Base-by-base conservation (phyloP, 2,797 vertebrate species). In the Lacerta viridis region DNA sequence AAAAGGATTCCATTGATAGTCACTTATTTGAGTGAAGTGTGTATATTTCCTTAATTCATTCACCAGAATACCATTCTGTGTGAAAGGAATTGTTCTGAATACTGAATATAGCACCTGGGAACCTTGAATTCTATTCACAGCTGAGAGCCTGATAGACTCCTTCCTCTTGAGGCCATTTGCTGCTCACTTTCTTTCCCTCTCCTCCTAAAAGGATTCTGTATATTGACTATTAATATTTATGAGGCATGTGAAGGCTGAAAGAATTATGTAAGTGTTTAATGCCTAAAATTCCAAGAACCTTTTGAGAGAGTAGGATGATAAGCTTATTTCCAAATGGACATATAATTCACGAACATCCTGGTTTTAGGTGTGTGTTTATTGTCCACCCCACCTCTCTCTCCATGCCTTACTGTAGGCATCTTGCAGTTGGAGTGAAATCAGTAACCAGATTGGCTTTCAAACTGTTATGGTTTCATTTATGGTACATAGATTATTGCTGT, bases 1-100 rank as follows among this genome's bases (percentile, higher is more conserved):
- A 87, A n/a, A 83, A 75, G 33, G 33, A 79, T 87, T 85, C 88
- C n/a, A 39, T 29, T 76, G 23, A 1, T 55, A 85, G 7, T 8
- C 25, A 74, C n/a, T 79, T 29, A 20, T 83, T 39, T 85, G 71
- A 23, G 75, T 71, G 17, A 36, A 23, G 39, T 64, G 59, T 46
- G 27, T 80, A 46, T 43, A 36, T n/a, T 86, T 86, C 29, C 7
- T 36, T 69, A 75, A 85, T 89, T 78, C 74, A 90, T 90, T 90
- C 87, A 68, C 39, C 83, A 78, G 78, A 87, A 61, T 89, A 74
- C 61, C 18, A 8, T 83, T 80, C 5, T 55, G 33, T 66, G 88
- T 46, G 71, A 74, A 29, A 81, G 78, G 72, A 89, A 80, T 59
- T n/a, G 46, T 59, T 41, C 55, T 76, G 71, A 85, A 41, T 68